These are phyloP conservation scores for Chascanopsetta lugubris DNA, from an alignment of 2,113 vertebrate species.

Conservation along the genomic window DNA sequence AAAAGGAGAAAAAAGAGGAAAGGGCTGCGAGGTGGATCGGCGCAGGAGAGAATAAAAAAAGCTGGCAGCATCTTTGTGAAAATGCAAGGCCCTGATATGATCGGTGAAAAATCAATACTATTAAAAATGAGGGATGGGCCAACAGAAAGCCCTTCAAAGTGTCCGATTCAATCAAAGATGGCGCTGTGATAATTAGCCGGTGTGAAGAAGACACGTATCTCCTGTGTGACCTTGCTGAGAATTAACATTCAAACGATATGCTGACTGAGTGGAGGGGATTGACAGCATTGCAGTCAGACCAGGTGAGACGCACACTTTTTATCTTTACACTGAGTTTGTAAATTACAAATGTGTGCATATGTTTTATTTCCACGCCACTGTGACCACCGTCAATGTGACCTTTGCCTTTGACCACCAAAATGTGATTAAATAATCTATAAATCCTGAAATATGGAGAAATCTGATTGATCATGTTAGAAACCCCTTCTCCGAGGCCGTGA, in stretches of 20 bases:
- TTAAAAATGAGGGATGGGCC: conserved; percentile 71
- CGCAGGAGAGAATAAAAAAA: conserved; percentile 25
- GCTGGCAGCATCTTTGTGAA: conserved; percentile 56
- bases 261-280: conserved; percentile 11
- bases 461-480: too few species aligned
- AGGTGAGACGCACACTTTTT: neutral
- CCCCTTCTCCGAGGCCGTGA: too few species aligned
- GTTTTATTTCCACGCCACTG: too few species aligned
- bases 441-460: neutral
- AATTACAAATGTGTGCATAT: too few species aligned
- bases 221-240: conserved; percentile 49
- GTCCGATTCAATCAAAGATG: conserved; percentile 74
- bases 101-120: conserved; percentile 70
- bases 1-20: conserved; percentile 58
- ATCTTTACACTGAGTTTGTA: too few species aligned
- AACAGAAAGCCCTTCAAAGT: conserved; percentile 72
- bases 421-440: too few species aligned
- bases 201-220: conserved; percentile 48
- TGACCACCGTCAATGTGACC: too few species aligned
- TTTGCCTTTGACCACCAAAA: neutral
- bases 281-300: conserved; percentile 10
- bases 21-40: conserved; percentile 39
- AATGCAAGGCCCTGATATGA: conserved; percentile 68
- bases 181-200: conserved; percentile 63
- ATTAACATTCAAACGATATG: conserved; percentile 50